These are phyloP conservation scores for Galaxea fascicularis DNA, from an alignment of 92 coral and sea anemone genomes.

Conservation along the genomic window DNA sequence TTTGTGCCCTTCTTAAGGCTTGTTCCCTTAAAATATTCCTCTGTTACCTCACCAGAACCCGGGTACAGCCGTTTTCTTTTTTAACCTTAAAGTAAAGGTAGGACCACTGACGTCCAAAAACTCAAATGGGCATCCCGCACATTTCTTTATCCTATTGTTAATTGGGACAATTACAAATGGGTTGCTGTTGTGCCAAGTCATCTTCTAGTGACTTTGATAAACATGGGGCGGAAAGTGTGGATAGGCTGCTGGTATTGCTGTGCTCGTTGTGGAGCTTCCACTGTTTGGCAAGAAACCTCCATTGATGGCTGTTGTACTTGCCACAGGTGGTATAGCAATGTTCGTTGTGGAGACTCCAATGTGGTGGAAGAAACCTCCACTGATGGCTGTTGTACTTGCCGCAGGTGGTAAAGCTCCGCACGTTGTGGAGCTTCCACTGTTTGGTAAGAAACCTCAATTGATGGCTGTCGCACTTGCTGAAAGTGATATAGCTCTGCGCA, in stretches of 20 bases:
- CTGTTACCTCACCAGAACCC: slow-evolving; percentile 42
- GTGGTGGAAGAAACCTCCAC: neutral
- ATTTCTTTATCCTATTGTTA: slow-evolving; percentile 61
- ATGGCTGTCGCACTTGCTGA: slow-evolving; percentile 19
- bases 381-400: too few relatives aligned
- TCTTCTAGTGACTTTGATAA: slow-evolving; percentile 2
- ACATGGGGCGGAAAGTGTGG: slow-evolving; percentile 18
- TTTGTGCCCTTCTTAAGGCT: slow-evolving; percentile 54
- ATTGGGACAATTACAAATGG: slow-evolving; percentile 59
- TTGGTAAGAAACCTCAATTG: slow-evolving; percentile 22
- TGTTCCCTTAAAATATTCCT: slow-evolving; percentile 40
- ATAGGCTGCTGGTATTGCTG: slow-evolving; percentile 5
- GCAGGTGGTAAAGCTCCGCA: too few relatives aligned
- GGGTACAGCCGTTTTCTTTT: slow-evolving; percentile 42
- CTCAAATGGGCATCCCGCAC: slow-evolving; percentile 62
- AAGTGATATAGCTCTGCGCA: neutral
- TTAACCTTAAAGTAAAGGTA: too few relatives aligned
- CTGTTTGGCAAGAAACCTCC: slow-evolving; percentile 10
- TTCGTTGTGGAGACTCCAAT: neutral
- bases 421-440: slow-evolving; percentile 14
- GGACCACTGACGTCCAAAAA: slow-evolving; percentile 64
- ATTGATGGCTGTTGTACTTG: too few relatives aligned
- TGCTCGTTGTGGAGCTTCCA: neutral
- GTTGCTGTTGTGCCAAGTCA: slow-evolving; percentile 71
- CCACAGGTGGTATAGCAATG: too few relatives aligned